Conservation (phyloP, 2,888 invertebrate genomes). For the Amblyjoppa fuscipennis region DNA sequence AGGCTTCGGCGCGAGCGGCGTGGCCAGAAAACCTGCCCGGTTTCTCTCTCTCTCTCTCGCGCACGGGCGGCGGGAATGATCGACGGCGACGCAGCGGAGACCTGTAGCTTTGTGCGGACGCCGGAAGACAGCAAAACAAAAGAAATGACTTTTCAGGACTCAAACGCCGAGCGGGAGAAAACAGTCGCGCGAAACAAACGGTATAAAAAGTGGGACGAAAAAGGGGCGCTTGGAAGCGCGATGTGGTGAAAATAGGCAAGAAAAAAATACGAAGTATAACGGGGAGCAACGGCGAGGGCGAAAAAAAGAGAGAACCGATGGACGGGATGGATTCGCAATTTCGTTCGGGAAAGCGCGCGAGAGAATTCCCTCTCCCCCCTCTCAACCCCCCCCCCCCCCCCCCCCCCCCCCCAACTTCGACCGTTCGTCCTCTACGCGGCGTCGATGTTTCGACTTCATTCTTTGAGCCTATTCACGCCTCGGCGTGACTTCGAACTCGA, state of each 20-base stretch:
- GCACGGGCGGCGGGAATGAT: slow-evolving; percentile 46
- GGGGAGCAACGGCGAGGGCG: background rate
- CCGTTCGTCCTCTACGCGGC: too few species aligned
- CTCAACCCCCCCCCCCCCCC: too few species aligned
- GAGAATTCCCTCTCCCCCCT: background rate
- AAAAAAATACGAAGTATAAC: slow-evolving; percentile 1
- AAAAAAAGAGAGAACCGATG: background rate
- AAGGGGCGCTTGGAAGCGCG: background rate
- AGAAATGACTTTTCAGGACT: slow-evolving; percentile 44
- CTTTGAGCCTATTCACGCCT: slow-evolving; percentile 1
- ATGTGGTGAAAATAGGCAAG: background rate
- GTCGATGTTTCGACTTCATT: background rate
- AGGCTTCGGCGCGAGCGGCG: background rate
- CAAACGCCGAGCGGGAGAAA: slow-evolving; percentile 1
- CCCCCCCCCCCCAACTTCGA: too few species aligned
- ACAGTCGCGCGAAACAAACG: slow-evolving; percentile 21
- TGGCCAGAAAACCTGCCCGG: background rate
- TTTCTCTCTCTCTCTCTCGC: background rate
- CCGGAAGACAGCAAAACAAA: slow-evolving; percentile 26
- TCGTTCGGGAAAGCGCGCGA: slow-evolving; percentile 19
- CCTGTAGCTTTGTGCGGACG: background rate
- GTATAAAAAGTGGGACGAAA: slow-evolving; percentile 12
- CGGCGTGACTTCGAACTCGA: slow-evolving; percentile 25
- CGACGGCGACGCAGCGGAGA: slow-evolving; percentile 29
- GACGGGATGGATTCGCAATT: slow-evolving; percentile 37